A percentile compares a stretch with the other conserved stretches of the same genome.
phyloP scores from a whole-genome alignment of 2,797 vertebrate genomes.

The Sebastes minor region DNA sequence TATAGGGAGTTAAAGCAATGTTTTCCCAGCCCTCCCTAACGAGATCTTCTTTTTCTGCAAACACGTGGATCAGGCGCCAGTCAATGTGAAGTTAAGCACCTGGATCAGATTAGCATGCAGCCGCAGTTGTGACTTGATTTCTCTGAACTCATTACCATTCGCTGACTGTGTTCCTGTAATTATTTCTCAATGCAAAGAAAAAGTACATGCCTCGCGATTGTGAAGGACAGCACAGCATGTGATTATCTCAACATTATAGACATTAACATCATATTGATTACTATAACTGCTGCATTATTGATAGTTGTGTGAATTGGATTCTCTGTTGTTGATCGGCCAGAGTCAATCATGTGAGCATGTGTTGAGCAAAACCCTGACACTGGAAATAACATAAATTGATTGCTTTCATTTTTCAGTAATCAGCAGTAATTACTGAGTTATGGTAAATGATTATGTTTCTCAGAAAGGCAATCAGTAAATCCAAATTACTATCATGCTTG shows the following conservation, averaged over 20 bases:
- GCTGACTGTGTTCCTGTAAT: conserved; percentile 11
- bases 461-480: conserved; percentile 14
- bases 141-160: conserved; percentile 26
- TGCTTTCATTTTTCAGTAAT: conserved; percentile 34
- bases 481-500: background rate
- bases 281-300: conserved; percentile 22
- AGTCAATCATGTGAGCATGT: conserved; percentile 31
- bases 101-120: conserved; percentile 48
- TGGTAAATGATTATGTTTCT: conserved; percentile 31
- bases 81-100: conserved; percentile 42
- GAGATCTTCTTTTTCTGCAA: conserved; percentile 23
- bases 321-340: conserved; percentile 2
- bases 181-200: conserved; percentile 24
- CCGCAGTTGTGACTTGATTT: conserved; percentile 14
- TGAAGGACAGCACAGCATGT: conserved; percentile 5
- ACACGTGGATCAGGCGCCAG: conserved; percentile 28
- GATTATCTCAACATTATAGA: conserved; percentile 34
- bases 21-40: conserved; percentile 19
- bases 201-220: background rate
- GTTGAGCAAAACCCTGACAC: conserved; percentile 11
- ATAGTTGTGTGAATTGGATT: conserved; percentile 34
- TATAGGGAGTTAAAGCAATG: background rate
- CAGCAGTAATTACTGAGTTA: conserved; percentile 30
- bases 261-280: conserved; percentile 18
- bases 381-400: conserved; percentile 32